These are phyloP conservation scores for Gonatopus flavifemur DNA, from an alignment of 1,140 invertebrate genomes.

Conservation along the genomic window DNA sequence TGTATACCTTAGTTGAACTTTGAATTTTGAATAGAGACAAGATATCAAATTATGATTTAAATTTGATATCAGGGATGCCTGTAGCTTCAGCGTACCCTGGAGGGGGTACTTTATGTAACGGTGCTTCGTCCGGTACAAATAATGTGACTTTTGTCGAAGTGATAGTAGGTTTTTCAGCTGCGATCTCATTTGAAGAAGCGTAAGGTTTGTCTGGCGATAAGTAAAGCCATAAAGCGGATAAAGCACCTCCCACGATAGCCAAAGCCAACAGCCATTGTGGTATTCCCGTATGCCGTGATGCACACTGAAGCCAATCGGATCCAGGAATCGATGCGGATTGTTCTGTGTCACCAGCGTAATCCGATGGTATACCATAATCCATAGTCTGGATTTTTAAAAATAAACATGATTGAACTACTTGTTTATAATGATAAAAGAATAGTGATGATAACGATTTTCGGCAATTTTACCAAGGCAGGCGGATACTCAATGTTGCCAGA, in stretches of 20 bases:
- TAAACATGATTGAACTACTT: too few species aligned
- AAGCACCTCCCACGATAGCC: constrained; percentile 50
- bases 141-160: constrained; percentile 26
- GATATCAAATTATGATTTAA: constrained; percentile 11
- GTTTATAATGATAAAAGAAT: too few species aligned
- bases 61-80: constrained; percentile 9
- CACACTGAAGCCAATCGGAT: constrained; percentile 59
- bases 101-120: constrained; percentile 35
- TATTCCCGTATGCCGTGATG: constrained; percentile 59
- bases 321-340: constrained; percentile 30
- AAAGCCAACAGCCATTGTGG: constrained; percentile 57
- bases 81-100: constrained; percentile 33
- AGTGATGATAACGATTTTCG: too few species aligned
- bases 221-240: constrained; percentile 60
- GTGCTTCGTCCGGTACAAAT: constrained; percentile 34
- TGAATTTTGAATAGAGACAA: constrained; percentile 8
- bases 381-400: constrained; percentile 30
- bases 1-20: constrained; percentile 7
- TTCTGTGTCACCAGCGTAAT: constrained; percentile 40
- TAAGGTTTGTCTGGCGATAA: constrained; percentile 36
- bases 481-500: too few species aligned
- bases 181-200: constrained; percentile 16
- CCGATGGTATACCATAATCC: constrained; percentile 42
- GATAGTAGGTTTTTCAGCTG: constrained; percentile 22
- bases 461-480: too few species aligned